Conservation (phyloP, 2,113 vertebrate species). For the Proterorhinus semilunaris region DNA sequence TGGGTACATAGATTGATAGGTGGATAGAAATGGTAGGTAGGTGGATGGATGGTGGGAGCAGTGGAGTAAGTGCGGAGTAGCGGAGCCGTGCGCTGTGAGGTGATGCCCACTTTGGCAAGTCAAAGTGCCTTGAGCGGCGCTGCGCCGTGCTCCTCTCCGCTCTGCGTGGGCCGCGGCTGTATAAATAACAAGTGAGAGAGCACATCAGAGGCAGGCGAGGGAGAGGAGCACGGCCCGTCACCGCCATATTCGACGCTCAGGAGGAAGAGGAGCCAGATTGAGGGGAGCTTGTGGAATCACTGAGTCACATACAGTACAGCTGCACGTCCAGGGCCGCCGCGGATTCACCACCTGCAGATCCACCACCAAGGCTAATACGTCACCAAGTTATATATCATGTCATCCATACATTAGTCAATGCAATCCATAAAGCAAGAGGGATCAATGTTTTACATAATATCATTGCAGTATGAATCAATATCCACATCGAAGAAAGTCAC, state of each 20-base stretch:
- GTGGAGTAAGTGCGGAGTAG: conserved; percentile 35
- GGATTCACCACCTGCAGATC: too few relatives aligned
- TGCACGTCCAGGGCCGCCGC: too few relatives aligned
- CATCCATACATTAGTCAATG: too few relatives aligned
- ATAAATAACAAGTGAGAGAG: conserved; percentile 74
- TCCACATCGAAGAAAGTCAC: too few relatives aligned
- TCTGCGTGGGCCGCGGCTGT: conserved; percentile 73
- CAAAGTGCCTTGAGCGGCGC: conserved; percentile 59
- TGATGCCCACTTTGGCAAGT: conserved; percentile 72
- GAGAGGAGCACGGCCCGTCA: conserved; percentile 55
- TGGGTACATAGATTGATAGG: neutral
- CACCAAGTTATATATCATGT: too few relatives aligned
- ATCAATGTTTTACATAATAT: too few relatives aligned
- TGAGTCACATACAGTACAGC: conserved; percentile 65
- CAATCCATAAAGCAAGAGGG: too few relatives aligned
- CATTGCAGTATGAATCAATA: too few relatives aligned
- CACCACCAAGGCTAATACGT: too few relatives aligned
- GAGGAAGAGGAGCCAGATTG: conserved; percentile 19
- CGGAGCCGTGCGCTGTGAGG: conserved; percentile 64
- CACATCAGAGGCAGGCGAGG: conserved; percentile 62
- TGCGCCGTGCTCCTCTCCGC: conserved; percentile 58
- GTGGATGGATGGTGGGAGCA: conserved; percentile 15
- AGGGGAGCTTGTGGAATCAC: conserved; percentile 52
- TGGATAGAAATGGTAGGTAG: neutral
- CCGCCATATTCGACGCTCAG: conserved; percentile 52